phyloP scores from a whole-genome alignment of 1,140 invertebrate species.

The Drosophila lowei region DNA sequence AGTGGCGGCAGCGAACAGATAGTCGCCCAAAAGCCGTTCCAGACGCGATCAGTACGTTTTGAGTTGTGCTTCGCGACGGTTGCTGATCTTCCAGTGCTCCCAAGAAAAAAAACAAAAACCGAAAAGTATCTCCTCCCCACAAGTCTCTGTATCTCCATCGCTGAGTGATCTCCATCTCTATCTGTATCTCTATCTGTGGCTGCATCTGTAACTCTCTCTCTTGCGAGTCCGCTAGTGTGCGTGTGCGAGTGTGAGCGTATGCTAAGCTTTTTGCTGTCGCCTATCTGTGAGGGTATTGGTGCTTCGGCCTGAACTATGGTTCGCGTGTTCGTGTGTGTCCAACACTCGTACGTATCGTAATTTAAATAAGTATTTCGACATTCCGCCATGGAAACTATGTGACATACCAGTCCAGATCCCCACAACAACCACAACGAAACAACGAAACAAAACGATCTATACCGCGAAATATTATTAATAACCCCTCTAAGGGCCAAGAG shows the following conservation, averaged over 20 bases:
- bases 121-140: slow-evolving; percentile 40
- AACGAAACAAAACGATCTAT: slow-evolving; percentile 19
- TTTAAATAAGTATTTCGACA: slow-evolving; percentile 81
- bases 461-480: slow-evolving; percentile 17
- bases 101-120: slow-evolving; percentile 45
- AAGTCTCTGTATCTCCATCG: slow-evolving; percentile 32
- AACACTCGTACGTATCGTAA: slow-evolving; percentile 58
- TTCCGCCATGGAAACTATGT: slow-evolving; percentile 59
- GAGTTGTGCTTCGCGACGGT: slow-evolving; percentile 82
- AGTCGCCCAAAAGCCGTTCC: slow-evolving; percentile 74
- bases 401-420: slow-evolving; percentile 46
- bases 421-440: slow-evolving; percentile 22
- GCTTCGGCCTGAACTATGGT: slow-evolving; percentile 71
- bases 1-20: slow-evolving; percentile 62
- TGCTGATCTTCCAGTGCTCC: slow-evolving; percentile 72
- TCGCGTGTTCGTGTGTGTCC: slow-evolving; percentile 45
- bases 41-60: slow-evolving; percentile 81
- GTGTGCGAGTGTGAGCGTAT: slow-evolving; percentile 51
- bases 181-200: slow-evolving; percentile 25
- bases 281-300: slow-evolving; percentile 26
- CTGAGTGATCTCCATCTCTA: slow-evolving; percentile 38
- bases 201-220: slow-evolving; percentile 28
- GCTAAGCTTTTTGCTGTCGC: slow-evolving; percentile 65
- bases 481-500: slow-evolving; percentile 40
- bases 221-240: slow-evolving; percentile 25